Evolutionary conservation across 2,888 invertebrate genomes (phyloP), one percentile per base, ranked within the genome.

Genomic region (Teleogryllus oceanicus): DNA sequence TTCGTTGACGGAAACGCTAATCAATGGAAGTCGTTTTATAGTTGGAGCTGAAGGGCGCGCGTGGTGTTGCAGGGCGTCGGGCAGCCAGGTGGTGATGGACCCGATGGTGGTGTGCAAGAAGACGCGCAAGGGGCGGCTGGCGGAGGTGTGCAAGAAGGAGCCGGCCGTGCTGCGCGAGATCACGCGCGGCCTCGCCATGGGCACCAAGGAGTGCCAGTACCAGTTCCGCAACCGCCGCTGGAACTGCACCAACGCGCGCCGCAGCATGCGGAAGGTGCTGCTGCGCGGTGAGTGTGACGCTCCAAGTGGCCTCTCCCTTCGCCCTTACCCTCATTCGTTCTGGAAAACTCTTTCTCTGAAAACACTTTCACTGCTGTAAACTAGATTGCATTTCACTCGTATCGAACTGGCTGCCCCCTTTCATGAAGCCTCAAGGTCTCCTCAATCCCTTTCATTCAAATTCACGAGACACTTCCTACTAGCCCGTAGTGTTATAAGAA

Each of bases 51-150:
- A 37, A 37, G 5, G 37, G 1, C 37, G 37, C 8, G 37, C 24
- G 24, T 37, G 24, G 24, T 37, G 37, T 37, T 85, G 2, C 88
- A 94, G 94, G 94, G 93, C 93, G 88, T 92, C 93, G 86, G 91
- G 94, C 88, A 94, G 93, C 89, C 95, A 96, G 87, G 92, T 96
- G 86, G 92, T 96, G 85, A 92, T 96, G 89, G 96, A 97, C 88
- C 96, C 96, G 83, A 92, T 93, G 86, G 92, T 94, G 88, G 92
- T 96, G 85, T 97, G 97, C 89, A 94, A 95, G 87, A 95, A 95
- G 88, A 93, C 93, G 84, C 90, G 94, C 82, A 91, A 94, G 84
- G 92, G 95, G 82, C 93, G 94, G 85, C 90, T 94, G 86, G 92
- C 93, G 50, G 93, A 94, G 86, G 93, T 94, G 86, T 97, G 97